Evolutionary conservation across 2,797 vertebrate species (phyloP), one percentile per base, ranked within the genome.

Genomic region (Sphenodon punctatus): DNA sequence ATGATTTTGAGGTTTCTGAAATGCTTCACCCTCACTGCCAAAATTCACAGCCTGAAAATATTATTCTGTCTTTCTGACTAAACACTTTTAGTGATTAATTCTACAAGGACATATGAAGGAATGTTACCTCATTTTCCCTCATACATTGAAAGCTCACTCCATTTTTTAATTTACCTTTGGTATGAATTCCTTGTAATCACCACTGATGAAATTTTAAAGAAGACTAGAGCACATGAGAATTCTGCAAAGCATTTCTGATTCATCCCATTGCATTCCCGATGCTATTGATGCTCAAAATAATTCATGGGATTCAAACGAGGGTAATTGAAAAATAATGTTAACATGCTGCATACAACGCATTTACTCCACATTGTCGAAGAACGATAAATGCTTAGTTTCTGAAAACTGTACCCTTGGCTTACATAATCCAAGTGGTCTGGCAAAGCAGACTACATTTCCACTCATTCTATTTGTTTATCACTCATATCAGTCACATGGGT

Each of bases 1-100:
- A 79, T 58, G 81, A 81, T 82, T 75, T n/a, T 6, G 1, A 66
- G 59, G 2, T 27, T 86, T 55, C 34, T 75, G 17, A 82, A 87
- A 70, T 43, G 27, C 3, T 82, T 85, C 45, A 45, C 25, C 67
- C 6, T 38, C 38, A 72, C 34, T 49, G 83, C 53, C 34, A 88
- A 84, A 67, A 1, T 0, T 58, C 41, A 22, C 58, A 41, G 71
- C 13, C 67, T 69, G 42, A 55, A 9, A 55, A 17, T 5, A 32
- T 51, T 3, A 22, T 23, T 25, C 43, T 45, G 49, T 7, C n/a
- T 14, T n/a, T 32, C 15, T 32, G 51, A 32, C 16, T 55, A 13
- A 7, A 9, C 27, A 32, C 51, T 55, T 3, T 67, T 64, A 42
- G 19, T 46, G 43, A 25, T 77, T 67, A 43, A 77, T 85, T 85